Evolutionary conservation across 1,140 invertebrate species (phyloP), one percentile per base, ranked within the genome.

Genomic region (Drosophila melanogaster): DNA sequence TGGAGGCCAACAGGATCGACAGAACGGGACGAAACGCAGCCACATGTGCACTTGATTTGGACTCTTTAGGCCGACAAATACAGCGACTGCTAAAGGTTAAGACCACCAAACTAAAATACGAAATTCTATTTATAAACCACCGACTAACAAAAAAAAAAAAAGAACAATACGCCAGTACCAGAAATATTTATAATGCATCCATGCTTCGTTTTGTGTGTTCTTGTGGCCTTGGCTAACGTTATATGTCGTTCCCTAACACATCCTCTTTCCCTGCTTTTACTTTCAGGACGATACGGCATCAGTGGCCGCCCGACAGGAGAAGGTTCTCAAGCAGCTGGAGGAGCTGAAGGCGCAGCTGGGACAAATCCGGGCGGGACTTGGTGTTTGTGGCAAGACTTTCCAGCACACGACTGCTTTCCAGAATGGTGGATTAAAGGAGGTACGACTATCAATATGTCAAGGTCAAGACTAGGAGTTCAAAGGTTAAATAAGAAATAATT

Each of bases 21-120:
- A 62, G 59, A 60, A 41, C 59, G 41, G 59, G 44, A 49, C 47
- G 41, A 59, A 61, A 53, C 65, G 69, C 59, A 58, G 65, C 73
- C 60, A 74, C 67, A 78, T 91, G 90, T 77, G 90, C 76, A 69
- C 90, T 91, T 77, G 78, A 91, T 89, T 90, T 91, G 90, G 90
- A 91, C 67, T 77, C 59, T 81, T 86, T 91, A 84, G 79, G 90
- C 73, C 67, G 65, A 61, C 76, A 90, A 74, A 91, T 92, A 67
- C 90, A 92, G 70, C 86, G 90, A 55, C 56, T 92, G 60, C 74
- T 92, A 76, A 92, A 92, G 90, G 90, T 92, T 92, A 92, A 77
- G 70, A 83, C 44, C 64, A 73, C 49, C 65, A 62, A 66, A 67
- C 44, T 66, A 77, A 67, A 62, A 70, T 70, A 17, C 41, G 37